phyloP scores from a whole-genome alignment of 2,113 vertebrate genomes.

The Tragelaphus scriptus region DNA sequence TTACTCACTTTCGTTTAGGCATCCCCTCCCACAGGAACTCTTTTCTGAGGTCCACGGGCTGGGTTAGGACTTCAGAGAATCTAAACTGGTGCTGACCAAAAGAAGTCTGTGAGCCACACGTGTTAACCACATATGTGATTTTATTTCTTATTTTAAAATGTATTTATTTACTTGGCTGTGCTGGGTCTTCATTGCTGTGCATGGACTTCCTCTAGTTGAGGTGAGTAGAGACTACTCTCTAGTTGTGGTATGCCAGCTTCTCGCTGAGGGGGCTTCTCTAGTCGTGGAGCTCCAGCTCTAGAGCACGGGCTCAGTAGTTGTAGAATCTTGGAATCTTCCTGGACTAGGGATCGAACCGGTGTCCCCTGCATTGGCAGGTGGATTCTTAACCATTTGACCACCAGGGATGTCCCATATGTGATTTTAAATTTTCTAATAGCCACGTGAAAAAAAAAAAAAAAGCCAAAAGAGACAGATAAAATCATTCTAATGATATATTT shows the following conservation, averaged over 20 bases:
- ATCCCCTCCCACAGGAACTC: background rate
- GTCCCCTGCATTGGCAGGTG: background rate
- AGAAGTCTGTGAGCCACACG: background rate
- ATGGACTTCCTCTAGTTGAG: background rate
- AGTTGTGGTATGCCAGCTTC: background rate
- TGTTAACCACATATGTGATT: background rate
- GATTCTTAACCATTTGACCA: background rate
- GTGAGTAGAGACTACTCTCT: background rate
- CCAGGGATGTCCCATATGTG: background rate
- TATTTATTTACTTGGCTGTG: background rate
- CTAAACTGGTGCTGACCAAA: background rate
- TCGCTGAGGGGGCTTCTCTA: background rate
- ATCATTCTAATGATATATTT: background rate
- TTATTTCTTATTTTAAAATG: background rate
- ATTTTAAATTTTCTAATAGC: background rate
- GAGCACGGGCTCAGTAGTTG: background rate
- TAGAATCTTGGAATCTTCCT: background rate
- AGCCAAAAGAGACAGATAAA: background rate
- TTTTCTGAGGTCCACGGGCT: background rate
- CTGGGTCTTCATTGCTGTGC: background rate
- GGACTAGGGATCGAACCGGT: background rate
- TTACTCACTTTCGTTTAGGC: background rate
- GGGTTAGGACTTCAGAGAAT: background rate
- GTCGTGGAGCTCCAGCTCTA: background rate
- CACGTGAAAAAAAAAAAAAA: background rate